Conservation (phyloP, 2,888 invertebrate genomes). For the Pollenia angustigena region DNA sequence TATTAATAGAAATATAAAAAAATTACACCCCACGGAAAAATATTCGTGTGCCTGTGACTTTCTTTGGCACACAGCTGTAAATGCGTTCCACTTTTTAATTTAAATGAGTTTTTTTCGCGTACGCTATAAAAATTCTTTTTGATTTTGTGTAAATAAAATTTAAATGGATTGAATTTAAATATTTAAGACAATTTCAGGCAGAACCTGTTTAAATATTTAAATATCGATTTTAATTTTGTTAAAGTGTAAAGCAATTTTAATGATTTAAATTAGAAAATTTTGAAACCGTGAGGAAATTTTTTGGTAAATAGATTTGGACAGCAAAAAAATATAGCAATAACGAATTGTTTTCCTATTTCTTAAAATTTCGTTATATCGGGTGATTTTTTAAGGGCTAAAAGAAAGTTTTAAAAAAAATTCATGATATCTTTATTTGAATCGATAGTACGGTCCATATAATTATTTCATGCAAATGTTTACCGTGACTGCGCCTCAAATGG, state of each 20-base stretch:
- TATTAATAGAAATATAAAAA: conserved; percentile 19
- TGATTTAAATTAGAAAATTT: too few relatives aligned
- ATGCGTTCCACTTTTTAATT: conserved; percentile 66
- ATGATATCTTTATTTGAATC: too few relatives aligned
- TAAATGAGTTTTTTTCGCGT: conserved; percentile 54
- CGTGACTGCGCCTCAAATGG: too few relatives aligned
- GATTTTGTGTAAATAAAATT: conserved; percentile 6
- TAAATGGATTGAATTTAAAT: conserved; percentile 34
- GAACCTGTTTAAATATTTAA: conserved; percentile 41
- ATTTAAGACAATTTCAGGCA: not conserved
- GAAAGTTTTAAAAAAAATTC: too few relatives aligned
- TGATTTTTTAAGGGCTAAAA: too few relatives aligned
- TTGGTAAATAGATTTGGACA: too few relatives aligned
- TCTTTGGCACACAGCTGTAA: conserved; percentile 66
- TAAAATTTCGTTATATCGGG: too few relatives aligned
- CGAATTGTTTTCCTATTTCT: too few relatives aligned
- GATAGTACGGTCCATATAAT: too few relatives aligned
- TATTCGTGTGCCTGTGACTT: not conserved
- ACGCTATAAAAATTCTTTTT: not conserved
- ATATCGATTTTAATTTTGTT: not conserved
- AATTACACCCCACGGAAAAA: conserved; percentile 67
- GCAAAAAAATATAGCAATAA: too few relatives aligned
- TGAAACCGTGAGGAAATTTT: too few relatives aligned
- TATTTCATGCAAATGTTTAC: too few relatives aligned
- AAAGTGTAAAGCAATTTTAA: not conserved